phyloP scores from a whole-genome alignment of 2,888 invertebrate genomes.

The Leucania comma region DNA sequence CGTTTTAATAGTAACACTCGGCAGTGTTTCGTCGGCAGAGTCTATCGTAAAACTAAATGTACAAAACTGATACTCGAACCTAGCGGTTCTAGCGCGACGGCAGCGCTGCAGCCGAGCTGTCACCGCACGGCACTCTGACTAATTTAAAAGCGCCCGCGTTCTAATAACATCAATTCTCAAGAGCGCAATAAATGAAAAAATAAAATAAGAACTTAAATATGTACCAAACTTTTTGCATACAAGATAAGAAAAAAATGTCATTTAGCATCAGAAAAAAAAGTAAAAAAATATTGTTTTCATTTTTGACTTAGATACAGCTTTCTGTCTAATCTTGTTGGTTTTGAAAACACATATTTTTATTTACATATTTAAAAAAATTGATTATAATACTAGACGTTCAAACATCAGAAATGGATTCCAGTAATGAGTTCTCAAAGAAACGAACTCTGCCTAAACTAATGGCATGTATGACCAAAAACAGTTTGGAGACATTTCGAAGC shows the following conservation, averaged over 20 bases:
- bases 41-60: too few species aligned
- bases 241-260: not conserved
- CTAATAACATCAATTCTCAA: too few species aligned
- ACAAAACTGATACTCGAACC: too few species aligned
- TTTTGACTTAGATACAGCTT: conserved; percentile 27
- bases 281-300: not conserved
- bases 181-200: too few species aligned
- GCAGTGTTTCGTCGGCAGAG: too few species aligned
- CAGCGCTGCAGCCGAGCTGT: too few species aligned
- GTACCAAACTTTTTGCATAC: not conserved
- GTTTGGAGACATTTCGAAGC: conserved; percentile 82
- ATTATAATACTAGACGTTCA: conserved; percentile 5
- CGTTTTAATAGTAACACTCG: too few species aligned
- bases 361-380: not conserved
- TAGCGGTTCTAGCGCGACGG: too few species aligned
- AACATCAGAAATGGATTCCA: conserved; percentile 23
- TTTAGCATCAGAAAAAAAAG: not conserved
- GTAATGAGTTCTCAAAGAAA: conserved; percentile 60
- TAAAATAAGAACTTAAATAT: too few species aligned
- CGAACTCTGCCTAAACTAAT: conserved; percentile 83
- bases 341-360: not conserved
- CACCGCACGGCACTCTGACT: too few species aligned
- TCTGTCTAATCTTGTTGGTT: not conserved
- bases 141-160: too few species aligned
- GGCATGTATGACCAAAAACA: conserved; percentile 85